Base-by-base conservation (phyloP, 92 coral and sea anemone genomes). In the Micromussa lordhowensis region DNA sequence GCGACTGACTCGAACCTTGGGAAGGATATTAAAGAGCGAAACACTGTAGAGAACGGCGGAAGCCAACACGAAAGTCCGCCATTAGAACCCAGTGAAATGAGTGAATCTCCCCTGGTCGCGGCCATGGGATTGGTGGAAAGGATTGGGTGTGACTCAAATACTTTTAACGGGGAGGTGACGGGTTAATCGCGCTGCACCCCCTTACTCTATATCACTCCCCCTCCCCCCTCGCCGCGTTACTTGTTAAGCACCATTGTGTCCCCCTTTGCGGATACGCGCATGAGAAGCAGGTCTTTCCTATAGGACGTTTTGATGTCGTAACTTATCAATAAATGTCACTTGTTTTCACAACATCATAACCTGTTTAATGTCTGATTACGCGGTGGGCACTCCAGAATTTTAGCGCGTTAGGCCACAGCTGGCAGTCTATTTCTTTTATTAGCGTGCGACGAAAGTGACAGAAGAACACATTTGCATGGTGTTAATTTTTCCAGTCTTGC, bases 101-200 rank as follows among this genome's bases (percentile, higher is more conserved):
- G 90, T 83, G 94, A 94, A 73, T 86, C 95, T 81, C 96, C 94
- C 68, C 93, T 94, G 14, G 90, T 84, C 36, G 86, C 91, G 59
- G 82, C 97, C 93, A 96, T 92, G 93, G 98, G 96, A 1, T 68
- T 92, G 77, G 86, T 91, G 28, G 99, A 95, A 24, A 94, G 93
- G 87, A 82, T 94, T 85, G 97, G 96, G 83, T 78, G 81, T 40
- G 99, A 95, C 24, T 88, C 90, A 55, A 89, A 74, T 73, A 85
- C 95, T 87, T 92, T 85, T 36, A 96, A 94, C 91, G 95, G 98
- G 51, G 96, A 95, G 90, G 86, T 87, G 34, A 81, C 81, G 26
- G 90, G 90, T 32, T 87, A 34, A 87, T 9, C 5, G 34, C 68
- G 68, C 73, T 18, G 1, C 21, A 21, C 38, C 69, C 28, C 70